Evolutionary conservation across 2,888 invertebrate species (phyloP).

Genomic region (Celastrina argiolus): DNA sequence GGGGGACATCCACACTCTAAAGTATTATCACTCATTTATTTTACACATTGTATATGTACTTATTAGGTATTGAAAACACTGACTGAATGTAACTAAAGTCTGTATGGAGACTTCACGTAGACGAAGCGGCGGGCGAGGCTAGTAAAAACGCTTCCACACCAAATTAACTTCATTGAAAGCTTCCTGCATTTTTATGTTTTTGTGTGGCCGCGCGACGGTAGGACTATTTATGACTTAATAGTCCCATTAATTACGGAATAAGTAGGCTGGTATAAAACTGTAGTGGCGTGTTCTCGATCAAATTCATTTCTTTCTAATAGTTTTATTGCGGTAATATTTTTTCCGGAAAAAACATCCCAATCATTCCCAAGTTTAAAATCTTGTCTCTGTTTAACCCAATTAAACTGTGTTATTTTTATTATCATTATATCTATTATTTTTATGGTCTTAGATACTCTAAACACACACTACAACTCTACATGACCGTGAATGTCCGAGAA

Average conservation of each 20-base stretch:
- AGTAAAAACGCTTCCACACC: no score
- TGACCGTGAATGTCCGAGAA: no score
- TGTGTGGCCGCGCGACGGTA: neutral
- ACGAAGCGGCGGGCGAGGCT: no score
- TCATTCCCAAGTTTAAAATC: neutral
- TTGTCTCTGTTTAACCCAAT: neutral
- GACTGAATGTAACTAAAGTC: no score
- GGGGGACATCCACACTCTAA: no score
- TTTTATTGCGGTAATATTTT: neutral
- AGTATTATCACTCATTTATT: no score
- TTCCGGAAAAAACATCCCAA: neutral
- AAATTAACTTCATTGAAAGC: neutral
- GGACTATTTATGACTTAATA: neutral
- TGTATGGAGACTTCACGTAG: no score
- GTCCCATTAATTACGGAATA: neutral
- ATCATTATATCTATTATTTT: no score
- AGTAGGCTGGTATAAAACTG: neutral
- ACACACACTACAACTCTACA: no score
- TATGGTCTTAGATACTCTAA: no score
- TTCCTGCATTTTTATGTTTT: constrained; percentile 3
- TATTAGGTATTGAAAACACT: no score
- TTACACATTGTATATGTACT: no score
- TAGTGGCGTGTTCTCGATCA: neutral
- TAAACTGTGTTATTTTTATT: neutral
- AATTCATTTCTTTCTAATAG: neutral